A percentile compares a stretch with the other conserved stretches of the same genome.
phyloP scores from a whole-genome alignment of 2,888 invertebrate species.

The Orgyia antiqua region DNA sequence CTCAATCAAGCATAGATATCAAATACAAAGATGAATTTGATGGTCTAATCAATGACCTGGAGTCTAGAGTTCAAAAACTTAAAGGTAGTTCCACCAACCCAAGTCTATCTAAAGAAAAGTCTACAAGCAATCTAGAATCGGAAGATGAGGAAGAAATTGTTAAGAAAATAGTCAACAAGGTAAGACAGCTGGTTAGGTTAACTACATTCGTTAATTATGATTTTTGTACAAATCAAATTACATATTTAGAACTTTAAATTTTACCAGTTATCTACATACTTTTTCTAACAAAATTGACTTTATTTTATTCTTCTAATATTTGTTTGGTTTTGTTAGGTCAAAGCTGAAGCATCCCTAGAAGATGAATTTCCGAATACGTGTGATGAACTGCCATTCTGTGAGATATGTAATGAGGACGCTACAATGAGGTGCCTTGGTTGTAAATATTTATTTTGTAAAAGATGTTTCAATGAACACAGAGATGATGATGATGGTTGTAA shows the following conservation, averaged over 20 bases:
- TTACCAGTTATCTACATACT: no score
- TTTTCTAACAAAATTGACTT: no score
- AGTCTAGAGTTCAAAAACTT: slow-evolving; percentile 49
- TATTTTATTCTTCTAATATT: no score
- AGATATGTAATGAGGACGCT: slow-evolving; percentile 91
- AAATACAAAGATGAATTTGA: slow-evolving; percentile 59
- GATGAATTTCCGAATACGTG: slow-evolving; percentile 32
- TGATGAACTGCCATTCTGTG: slow-evolving; percentile 88
- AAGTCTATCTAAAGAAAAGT: neutral
- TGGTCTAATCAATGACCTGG: slow-evolving; percentile 50
- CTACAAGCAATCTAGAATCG: slow-evolving; percentile 23
- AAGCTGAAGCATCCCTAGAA: slow-evolving; percentile 47
- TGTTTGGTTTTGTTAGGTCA: slow-evolving; percentile 36
- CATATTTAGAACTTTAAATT: no score
- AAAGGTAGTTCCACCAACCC: slow-evolving; percentile 27
- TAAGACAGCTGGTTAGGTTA: no score
- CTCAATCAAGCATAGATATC: slow-evolving; percentile 67
- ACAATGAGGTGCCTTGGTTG: slow-evolving; percentile 86
- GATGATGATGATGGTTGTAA: slow-evolving; percentile 80
- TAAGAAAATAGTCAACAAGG: slow-evolving; percentile 59
- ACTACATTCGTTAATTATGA: no score
- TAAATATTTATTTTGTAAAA: slow-evolving; percentile 87
- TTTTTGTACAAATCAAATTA: no score
- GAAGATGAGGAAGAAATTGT: slow-evolving; percentile 57
- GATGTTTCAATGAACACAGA: slow-evolving; percentile 86